phyloP scores from a whole-genome alignment of 2,797 vertebrate species.

The Zalophus californianus region DNA sequence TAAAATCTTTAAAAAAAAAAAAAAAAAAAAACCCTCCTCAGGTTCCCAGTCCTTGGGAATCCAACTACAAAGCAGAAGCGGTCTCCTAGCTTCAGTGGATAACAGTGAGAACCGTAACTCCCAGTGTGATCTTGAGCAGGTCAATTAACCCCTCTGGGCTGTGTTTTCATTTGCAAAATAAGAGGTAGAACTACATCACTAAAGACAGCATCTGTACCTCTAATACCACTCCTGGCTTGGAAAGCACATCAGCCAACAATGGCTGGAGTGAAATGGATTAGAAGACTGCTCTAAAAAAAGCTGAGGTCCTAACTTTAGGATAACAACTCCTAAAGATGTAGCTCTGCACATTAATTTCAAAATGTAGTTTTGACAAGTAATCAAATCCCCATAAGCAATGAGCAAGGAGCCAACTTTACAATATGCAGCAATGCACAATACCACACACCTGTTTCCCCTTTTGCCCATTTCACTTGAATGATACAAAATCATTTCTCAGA shows the following conservation, averaged over 20 bases:
- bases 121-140: neutral
- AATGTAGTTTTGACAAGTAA: slow-evolving; percentile 38
- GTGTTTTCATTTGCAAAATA: slow-evolving; percentile 41
- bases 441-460: neutral
- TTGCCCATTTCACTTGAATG: slow-evolving; percentile 38
- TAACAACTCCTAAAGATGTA: slow-evolving; percentile 20
- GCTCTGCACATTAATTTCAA: neutral
- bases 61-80: neutral
- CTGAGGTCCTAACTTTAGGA: slow-evolving; percentile 18
- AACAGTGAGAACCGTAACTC: neutral
- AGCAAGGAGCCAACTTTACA: slow-evolving; percentile 9
- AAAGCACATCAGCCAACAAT: slow-evolving; percentile 7
- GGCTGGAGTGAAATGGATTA: neutral
- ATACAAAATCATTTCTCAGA: slow-evolving; percentile 32
- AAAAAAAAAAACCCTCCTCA: neutral
- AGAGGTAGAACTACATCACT: neutral
- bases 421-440: neutral
- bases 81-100: neutral
- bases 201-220: slow-evolving; percentile 39
- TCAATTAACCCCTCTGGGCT: slow-evolving; percentile 6
- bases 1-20: no score
- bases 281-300: slow-evolving; percentile 20
- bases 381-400: slow-evolving; percentile 32
- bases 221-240: neutral
- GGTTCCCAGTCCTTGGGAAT: neutral